Conservation (phyloP, 2,888 invertebrate genomes). For the Ornithoptera alexandrae region DNA sequence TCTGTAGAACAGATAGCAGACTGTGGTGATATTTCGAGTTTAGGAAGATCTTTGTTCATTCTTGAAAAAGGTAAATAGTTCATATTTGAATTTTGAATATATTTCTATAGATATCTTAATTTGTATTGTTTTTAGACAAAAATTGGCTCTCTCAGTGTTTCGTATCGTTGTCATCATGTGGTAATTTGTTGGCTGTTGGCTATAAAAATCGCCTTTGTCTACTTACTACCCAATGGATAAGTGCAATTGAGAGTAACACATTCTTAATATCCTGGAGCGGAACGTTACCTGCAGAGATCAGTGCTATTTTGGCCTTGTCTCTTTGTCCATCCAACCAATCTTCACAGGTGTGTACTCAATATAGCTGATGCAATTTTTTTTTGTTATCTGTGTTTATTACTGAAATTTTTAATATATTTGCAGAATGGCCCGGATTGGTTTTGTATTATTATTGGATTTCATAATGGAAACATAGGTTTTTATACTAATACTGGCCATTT, state of each 20-base stretch:
- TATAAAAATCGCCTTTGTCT: constrained; percentile 65
- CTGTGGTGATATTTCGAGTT: constrained; percentile 80
- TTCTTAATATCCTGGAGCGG: constrained; percentile 75
- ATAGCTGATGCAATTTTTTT: neutral
- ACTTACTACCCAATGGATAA: constrained; percentile 72
- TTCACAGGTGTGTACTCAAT: constrained; percentile 58
- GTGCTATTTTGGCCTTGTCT: constrained; percentile 57
- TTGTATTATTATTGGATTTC: constrained; percentile 92
- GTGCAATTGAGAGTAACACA: constrained; percentile 63
- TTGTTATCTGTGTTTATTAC: neutral
- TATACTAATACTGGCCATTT: constrained; percentile 93
- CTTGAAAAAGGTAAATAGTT: constrained; percentile 65
- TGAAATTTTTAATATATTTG: constrained; percentile 24
- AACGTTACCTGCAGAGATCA: constrained; percentile 63
- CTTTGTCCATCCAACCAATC: constrained; percentile 70
- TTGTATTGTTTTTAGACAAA: constrained; percentile 51
- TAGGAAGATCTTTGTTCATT: constrained; percentile 80
- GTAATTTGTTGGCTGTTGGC: constrained; percentile 65
- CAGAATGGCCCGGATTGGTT: constrained; percentile 94
- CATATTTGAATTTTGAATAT: neutral
- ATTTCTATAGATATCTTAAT: neutral
- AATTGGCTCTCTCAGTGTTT: constrained; percentile 70
- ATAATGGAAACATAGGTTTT: constrained; percentile 90
- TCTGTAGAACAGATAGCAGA: constrained; percentile 83
- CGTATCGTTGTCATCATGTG: constrained; percentile 69